A percentile compares a stretch with the other conserved stretches of the same genome.
phyloP scores from a whole-genome alignment of 2,113 vertebrate genomes.

The Delphinapterus leucas region DNA sequence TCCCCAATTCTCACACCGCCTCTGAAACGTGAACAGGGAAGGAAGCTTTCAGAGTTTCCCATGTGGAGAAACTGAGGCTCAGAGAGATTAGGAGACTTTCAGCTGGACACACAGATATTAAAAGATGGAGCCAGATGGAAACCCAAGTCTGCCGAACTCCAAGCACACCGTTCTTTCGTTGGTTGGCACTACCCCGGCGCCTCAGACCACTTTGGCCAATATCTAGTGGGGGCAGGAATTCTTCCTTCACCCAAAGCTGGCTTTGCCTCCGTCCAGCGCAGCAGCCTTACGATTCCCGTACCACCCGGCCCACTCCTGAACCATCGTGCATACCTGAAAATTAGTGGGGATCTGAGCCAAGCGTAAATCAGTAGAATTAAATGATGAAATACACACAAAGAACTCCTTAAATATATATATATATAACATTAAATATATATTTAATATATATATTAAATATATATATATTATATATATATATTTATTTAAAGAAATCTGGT shows the following conservation, averaged over 20 bases:
- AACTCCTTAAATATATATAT: too few species aligned
- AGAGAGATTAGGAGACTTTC: neutral
- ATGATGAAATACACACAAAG: neutral
- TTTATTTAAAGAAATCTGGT: neutral
- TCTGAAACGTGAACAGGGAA: neutral
- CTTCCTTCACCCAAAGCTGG: neutral
- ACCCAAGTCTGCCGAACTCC: neutral
- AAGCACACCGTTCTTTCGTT: neutral
- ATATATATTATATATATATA: too few species aligned
- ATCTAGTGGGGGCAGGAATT: neutral
- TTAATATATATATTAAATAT: too few species aligned
- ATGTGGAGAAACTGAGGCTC: neutral
- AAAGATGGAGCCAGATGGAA: neutral
- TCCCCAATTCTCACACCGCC: neutral
- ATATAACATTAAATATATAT: too few species aligned
- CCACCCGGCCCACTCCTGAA: neutral
- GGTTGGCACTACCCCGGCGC: neutral
- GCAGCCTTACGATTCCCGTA: accelerated
- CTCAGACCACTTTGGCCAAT: neutral
- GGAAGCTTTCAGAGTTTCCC: neutral
- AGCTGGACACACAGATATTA: neutral
- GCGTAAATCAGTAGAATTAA: neutral
- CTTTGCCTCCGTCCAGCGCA: neutral
- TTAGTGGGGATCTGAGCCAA: neutral
- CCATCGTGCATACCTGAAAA: neutral